phyloP scores from a whole-genome alignment of 2,888 invertebrate genomes.

The Eilema griseolum region DNA sequence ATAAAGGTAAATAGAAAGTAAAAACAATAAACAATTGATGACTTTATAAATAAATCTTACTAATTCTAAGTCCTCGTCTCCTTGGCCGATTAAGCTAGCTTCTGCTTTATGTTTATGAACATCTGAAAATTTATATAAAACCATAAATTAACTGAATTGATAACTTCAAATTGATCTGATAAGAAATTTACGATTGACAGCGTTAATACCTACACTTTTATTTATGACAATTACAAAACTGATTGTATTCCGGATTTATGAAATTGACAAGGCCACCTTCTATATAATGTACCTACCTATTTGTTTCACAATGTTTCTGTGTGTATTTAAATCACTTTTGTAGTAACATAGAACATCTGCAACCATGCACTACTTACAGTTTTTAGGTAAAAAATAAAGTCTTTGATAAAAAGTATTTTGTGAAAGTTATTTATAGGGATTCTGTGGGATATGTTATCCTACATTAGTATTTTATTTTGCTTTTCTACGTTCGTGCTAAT shows the following conservation, averaged over 20 bases:
- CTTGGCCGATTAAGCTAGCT: slow-evolving; percentile 72
- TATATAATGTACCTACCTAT: too few relatives aligned
- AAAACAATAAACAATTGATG: not conserved
- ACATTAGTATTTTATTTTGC: too few relatives aligned
- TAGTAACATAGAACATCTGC: too few relatives aligned
- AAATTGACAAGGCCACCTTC: not conserved
- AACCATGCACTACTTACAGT: too few relatives aligned
- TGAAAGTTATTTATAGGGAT: too few relatives aligned
- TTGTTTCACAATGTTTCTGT: too few relatives aligned
- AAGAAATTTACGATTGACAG: not conserved
- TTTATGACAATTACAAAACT: not conserved
- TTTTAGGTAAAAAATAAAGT: too few relatives aligned
- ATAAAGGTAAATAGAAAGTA: slow-evolving; percentile 9
- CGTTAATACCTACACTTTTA: not conserved
- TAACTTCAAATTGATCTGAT: not conserved
- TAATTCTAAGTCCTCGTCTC: slow-evolving; percentile 72
- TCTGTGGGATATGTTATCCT: too few relatives aligned
- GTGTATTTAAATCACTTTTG: too few relatives aligned
- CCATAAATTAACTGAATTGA: not conserved
- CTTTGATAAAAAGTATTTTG: too few relatives aligned
- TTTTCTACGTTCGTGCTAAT: too few relatives aligned
- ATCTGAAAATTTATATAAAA: slow-evolving; percentile 51
- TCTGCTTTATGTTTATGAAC: slow-evolving; percentile 51
- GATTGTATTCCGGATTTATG: not conserved
- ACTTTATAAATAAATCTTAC: slow-evolving; percentile 51